Conservation (phyloP, 2,797 vertebrate species). For the Sebastes iracundus region DNA sequence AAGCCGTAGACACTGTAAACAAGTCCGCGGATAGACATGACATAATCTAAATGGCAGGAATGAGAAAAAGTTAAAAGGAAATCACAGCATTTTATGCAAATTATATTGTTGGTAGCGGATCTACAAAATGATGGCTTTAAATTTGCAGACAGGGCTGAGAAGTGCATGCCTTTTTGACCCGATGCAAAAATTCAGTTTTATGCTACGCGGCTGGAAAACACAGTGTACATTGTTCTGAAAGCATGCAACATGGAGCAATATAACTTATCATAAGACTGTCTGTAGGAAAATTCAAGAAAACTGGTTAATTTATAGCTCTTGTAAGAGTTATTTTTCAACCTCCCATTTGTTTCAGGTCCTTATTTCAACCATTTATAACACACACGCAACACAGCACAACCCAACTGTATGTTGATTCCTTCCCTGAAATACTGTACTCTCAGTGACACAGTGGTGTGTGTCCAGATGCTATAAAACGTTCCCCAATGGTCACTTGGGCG, state of each 20-base stretch:
- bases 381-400: neutral
- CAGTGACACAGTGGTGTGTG: conserved; percentile 22
- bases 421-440: conserved; percentile 7
- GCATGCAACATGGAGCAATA: neutral
- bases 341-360: neutral
- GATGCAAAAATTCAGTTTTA: neutral
- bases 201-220: neutral
- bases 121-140: conserved; percentile 23
- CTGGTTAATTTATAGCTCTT: neutral
- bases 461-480: conserved; percentile 56
- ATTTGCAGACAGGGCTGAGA: conserved; percentile 15
- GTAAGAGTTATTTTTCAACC: neutral
- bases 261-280: neutral
- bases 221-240: neutral
- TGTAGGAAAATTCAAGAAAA: neutral
- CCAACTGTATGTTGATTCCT: conserved; percentile 9
- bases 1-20: conserved; percentile 64
- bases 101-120: conserved; percentile 19
- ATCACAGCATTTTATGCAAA: conserved; percentile 22
- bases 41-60: conserved; percentile 54
- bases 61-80: conserved; percentile 23
- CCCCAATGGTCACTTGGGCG: conserved; percentile 56
- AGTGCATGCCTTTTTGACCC: neutral
- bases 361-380: neutral
- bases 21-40: conserved; percentile 65